Base-by-base conservation (phyloP, 1,140 invertebrate genomes). In the Aphidius gifuensis region DNA sequence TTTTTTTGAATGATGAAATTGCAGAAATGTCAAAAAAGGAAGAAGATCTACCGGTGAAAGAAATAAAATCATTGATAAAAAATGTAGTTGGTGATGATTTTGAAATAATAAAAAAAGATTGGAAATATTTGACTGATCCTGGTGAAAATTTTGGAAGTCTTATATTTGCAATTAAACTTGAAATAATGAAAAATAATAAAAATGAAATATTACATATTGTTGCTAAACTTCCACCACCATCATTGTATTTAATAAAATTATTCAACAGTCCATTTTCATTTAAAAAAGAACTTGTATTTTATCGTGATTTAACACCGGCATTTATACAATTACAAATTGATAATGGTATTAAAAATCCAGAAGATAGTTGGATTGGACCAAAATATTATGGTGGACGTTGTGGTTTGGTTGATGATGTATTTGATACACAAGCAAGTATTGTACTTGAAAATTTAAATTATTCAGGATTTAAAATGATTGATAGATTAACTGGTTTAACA, bases 131-230 rank as follows among this genome's bases (percentile, higher is more conserved):
- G 11, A 85, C 84, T 6, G 80, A 83, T 55, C 82, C 84, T 0
- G 85, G 85, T 1, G 85, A 86, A 55, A 86, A 87, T 69, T 87
- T 85, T 67, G 85, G 84, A 6, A 86, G 85, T 71, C 39, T 83
- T 4, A 86, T 87, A 70, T 60, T 85, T 11, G 74, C 77, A 1
- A 69, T 87, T 5, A 70, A 76, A 42, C 65, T 77, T 5, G 72
- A 64, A 6, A 5, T 80, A 42, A 46, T 76, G 5, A 62, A 68
- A 7, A 68, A 71, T 16, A 58, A 72, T 9, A 69, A 80, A 53
- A 58, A 72, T 9, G 69, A 80, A 53, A 71, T 72, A 0, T 64
- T 84, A 9, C 71, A 83, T 57, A 54, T 86, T 0, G 84, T 87
- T 9, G 83, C 80, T 0, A 87, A 87, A 70, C 71, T 87, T 47